Percentiles rank a stretch among this genome's conserved stretches.
These are phyloP conservation scores for Phyllotreta striolata DNA, from an alignment of 2,888 invertebrate genomes.

Conservation along the genomic window DNA sequence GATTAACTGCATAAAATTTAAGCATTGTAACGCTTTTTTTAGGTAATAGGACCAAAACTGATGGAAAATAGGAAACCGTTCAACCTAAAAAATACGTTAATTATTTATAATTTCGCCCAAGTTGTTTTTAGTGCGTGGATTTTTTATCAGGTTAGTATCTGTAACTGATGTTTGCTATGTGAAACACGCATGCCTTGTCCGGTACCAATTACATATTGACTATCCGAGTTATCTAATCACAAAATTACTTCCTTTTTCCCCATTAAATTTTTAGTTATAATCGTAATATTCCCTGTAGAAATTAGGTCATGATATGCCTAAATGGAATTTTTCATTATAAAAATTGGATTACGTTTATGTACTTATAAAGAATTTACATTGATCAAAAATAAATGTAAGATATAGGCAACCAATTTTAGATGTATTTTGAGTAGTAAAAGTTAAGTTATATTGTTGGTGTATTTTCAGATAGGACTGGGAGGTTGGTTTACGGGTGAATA, in stretches of 20 bases:
- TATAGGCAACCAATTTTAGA: not conserved
- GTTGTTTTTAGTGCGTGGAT: constrained; percentile 90
- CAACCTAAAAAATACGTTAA: constrained; percentile 70
- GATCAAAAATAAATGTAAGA: no score
- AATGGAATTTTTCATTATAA: no score
- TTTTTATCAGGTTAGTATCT: constrained; percentile 85
- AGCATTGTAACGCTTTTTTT: no score
- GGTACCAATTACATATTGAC: not conserved
- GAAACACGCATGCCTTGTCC: not conserved
- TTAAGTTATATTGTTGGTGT: constrained; percentile 1
- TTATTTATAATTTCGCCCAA: constrained; percentile 79
- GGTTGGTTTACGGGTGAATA: constrained; percentile 97
- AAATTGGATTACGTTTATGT: no score
- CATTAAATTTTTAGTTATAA: no score
- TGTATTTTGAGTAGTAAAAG: not conserved
- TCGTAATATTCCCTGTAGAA: no score
- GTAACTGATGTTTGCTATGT: no score
- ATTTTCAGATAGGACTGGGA: constrained; percentile 77
- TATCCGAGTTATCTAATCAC: no score
- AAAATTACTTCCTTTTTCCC: no score
- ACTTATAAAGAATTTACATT: no score
- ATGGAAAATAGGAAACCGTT: constrained; percentile 94
- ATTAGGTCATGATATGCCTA: no score
- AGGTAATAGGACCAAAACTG: constrained; percentile 84
- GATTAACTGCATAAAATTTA: no score